Evolutionary conservation across 2,113 vertebrate species (phyloP).

Genomic region (Vulpes lagopus): DNA sequence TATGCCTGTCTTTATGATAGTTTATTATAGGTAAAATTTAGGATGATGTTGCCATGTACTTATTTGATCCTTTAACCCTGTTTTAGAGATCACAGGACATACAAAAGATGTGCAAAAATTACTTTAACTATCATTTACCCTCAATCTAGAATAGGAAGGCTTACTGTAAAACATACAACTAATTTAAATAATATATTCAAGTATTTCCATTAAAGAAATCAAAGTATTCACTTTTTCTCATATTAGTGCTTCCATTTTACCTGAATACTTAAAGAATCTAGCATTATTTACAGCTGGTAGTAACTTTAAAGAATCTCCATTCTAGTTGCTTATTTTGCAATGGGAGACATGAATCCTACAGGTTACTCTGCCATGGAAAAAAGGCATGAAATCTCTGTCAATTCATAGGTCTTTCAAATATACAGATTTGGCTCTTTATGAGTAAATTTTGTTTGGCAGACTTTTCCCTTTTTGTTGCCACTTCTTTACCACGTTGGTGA

Average conservation of each 20-base stretch:
- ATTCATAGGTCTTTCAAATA: background rate
- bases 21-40: constrained; percentile 23
- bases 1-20: background rate
- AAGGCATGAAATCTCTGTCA: background rate
- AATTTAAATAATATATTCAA: constrained; percentile 7
- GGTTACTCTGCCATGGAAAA: background rate
- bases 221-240: background rate
- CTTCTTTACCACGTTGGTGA: constrained; percentile 29
- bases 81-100: constrained; percentile 13
- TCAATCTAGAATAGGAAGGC: background rate
- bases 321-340: background rate
- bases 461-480: background rate
- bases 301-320: background rate
- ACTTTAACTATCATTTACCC: background rate
- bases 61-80: background rate
- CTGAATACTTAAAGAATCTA: background rate
- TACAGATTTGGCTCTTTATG: background rate
- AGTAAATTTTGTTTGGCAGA: constrained; percentile 40
- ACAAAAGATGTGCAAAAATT: background rate
- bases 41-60: background rate
- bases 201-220: constrained; percentile 14
- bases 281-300: background rate
- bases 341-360: background rate
- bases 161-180: background rate
- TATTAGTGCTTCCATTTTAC: background rate